Percentiles rank a stretch among this genome's conserved stretches.
phyloP scores from a whole-genome alignment of 2,113 vertebrate species.

The Heloderma charlesbogerti region DNA sequence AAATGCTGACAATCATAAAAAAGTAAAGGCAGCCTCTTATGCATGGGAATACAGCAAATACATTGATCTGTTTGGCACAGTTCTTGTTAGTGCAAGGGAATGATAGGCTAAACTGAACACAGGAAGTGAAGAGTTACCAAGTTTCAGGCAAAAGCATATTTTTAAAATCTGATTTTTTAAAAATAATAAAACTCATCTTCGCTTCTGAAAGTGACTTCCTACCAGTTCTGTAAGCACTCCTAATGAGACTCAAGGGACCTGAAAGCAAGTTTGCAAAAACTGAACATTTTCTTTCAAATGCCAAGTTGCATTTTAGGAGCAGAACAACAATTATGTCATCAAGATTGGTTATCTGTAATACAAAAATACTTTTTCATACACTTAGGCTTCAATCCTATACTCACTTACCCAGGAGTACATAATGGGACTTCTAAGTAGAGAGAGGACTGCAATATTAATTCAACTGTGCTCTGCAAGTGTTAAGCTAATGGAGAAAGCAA shows the following conservation, averaged over 20 bases:
- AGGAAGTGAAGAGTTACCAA: background rate
- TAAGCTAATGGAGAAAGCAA: background rate
- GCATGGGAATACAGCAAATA: background rate
- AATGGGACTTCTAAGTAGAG: background rate
- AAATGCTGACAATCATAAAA: background rate
- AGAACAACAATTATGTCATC: background rate
- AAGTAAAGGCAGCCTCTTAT: background rate
- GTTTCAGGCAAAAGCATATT: background rate
- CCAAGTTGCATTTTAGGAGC: background rate
- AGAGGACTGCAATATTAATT: background rate
- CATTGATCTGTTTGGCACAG: background rate
- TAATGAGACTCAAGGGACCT: background rate
- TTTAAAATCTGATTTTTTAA: background rate
- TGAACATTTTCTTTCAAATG: background rate
- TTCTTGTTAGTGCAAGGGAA: background rate
- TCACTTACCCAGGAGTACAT: background rate
- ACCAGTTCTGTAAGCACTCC: background rate
- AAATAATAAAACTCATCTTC: background rate
- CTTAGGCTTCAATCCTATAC: background rate
- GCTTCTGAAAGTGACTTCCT: background rate
- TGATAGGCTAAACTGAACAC: background rate
- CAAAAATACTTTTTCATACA: background rate
- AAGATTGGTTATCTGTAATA: background rate
- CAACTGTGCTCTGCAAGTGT: background rate
- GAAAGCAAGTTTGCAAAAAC: background rate